phyloP scores from a whole-genome alignment of 35 echinoderm and acorn worm species.

The Ophiothrix spiculata region DNA sequence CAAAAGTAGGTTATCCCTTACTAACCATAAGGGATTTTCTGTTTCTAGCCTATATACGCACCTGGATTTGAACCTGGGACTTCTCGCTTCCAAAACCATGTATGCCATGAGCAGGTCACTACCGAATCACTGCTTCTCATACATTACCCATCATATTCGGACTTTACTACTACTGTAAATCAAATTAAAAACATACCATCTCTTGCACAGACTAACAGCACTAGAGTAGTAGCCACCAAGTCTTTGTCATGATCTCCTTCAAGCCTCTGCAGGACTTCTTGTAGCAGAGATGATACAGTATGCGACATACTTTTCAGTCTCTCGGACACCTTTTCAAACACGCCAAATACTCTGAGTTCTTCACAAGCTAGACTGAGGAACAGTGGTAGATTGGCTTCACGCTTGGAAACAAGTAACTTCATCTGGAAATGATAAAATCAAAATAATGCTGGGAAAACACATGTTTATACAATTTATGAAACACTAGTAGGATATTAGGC shows the following conservation, averaged over 20 bases:
- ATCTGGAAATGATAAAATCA: slow-evolving; percentile 57
- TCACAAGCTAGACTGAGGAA: slow-evolving; percentile 93
- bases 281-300: slow-evolving; percentile 58
- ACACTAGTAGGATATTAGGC: no score
- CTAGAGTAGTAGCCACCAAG: slow-evolving; percentile 57
- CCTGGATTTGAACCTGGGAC: no score
- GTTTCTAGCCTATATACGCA: no score
- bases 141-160: no score
- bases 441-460: not conserved
- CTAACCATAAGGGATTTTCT: no score
- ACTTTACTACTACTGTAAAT: not conserved
- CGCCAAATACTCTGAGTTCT: slow-evolving; percentile 91
- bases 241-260: slow-evolving; percentile 73
- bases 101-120: no score
- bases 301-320: slow-evolving; percentile 81
- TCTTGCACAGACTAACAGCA: slow-evolving; percentile 79
- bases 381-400: slow-evolving; percentile 83
- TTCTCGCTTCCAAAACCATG: no score
- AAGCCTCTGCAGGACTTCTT: slow-evolving; percentile 77
- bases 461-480: not conserved
- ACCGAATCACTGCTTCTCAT: not conserved
- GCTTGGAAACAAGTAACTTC: slow-evolving; percentile 85
- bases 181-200: slow-evolving; percentile 61
- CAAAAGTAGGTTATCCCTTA: no score
- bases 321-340: slow-evolving; percentile 92